Evolutionary conservation across 2,113 vertebrate species (phyloP).

Genomic region (Saguinus imperator): DNA sequence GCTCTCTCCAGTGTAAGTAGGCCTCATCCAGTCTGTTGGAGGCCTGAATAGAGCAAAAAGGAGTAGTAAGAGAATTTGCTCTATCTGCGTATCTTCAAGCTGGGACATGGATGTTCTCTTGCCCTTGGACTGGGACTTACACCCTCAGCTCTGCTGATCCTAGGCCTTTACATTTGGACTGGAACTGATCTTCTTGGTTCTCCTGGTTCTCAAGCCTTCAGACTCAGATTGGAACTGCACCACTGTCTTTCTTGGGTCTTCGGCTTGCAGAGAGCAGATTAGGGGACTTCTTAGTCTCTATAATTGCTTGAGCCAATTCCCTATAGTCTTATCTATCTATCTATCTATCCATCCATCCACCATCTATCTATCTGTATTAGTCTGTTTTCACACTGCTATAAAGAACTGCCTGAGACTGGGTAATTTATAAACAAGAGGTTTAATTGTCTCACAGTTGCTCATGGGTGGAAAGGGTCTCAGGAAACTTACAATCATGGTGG

Average conservation of each 20-base stretch:
- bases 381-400: neutral
- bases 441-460: no score
- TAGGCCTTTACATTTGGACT: neutral
- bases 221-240: neutral
- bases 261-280: neutral
- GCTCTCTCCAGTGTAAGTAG: neutral
- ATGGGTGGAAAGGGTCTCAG: no score
- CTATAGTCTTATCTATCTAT: neutral
- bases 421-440: no score
- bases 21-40: neutral
- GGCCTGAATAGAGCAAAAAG: neutral
- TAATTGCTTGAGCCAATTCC: neutral
- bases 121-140: neutral
- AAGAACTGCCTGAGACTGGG: no score
- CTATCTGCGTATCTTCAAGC: neutral
- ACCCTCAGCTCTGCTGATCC: neutral
- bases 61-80: neutral
- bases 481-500: no score
- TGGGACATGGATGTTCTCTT: neutral
- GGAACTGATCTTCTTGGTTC: neutral
- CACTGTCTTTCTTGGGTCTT: neutral
- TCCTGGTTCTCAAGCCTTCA: neutral
- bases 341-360: no score
- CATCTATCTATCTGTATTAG: neutral
- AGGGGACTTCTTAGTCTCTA: neutral